Conservation (phyloP, 2,113 vertebrate genomes). For the Aleadryas rufinucha region DNA sequence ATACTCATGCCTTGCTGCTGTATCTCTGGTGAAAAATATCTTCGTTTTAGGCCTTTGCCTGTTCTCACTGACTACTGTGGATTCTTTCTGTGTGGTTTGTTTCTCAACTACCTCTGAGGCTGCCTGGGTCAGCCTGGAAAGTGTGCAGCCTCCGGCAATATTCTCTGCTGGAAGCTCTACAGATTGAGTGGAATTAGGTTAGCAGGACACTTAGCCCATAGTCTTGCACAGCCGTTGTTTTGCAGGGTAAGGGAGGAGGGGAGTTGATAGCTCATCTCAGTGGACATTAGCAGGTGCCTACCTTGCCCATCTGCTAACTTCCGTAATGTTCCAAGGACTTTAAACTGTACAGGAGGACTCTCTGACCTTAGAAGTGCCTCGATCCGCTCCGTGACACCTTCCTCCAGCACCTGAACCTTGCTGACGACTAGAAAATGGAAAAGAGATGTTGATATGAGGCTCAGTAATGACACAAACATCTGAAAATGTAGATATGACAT, state of each 20-base stretch:
- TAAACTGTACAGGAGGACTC: conserved; percentile 85
- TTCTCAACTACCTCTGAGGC: not conserved
- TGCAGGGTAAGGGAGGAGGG: not conserved
- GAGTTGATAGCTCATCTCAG: not conserved
- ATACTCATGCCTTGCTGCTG: not conserved
- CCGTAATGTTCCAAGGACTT: conserved; percentile 82
- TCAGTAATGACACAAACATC: not conserved
- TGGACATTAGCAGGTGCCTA: not conserved
- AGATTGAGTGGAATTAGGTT: not conserved
- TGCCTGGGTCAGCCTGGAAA: not conserved
- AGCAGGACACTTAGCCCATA: not conserved
- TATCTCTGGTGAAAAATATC: not conserved
- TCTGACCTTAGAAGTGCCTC: conserved; percentile 80
- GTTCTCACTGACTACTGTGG: not conserved
- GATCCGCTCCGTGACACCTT: conserved; percentile 76
- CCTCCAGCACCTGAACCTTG: conserved; percentile 83
- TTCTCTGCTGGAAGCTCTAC: not conserved
- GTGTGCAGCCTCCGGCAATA: not conserved
- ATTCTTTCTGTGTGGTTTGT: not conserved
- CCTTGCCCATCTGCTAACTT: conserved; percentile 88
- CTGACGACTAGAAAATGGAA: conserved; percentile 61
- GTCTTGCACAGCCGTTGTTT: not conserved
- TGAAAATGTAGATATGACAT: not conserved
- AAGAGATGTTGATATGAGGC: not conserved
- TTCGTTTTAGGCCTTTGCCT: not conserved